phyloP scores from a whole-genome alignment of 2,113 vertebrate species.

The Festucalex cinctus region DNA sequence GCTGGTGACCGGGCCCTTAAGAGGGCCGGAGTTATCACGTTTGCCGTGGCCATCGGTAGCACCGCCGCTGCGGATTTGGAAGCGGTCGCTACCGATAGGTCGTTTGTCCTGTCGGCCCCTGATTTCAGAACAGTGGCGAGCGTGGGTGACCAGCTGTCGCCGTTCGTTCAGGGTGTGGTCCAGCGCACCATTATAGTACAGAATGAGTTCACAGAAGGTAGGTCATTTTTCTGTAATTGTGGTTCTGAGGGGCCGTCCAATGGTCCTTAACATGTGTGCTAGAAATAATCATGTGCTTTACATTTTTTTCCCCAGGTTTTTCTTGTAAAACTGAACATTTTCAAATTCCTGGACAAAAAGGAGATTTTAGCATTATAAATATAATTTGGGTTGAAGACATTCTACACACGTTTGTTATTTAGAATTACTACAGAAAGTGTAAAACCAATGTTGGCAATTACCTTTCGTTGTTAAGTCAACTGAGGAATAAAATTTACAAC shows the following conservation, averaged over 20 bases:
- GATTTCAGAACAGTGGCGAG: slow-evolving; percentile 79
- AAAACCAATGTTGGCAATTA: too few species aligned
- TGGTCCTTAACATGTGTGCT: neutral
- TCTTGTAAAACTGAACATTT: neutral
- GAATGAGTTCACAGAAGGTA: slow-evolving; percentile 91
- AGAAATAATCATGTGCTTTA: neutral
- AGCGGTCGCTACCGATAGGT: slow-evolving; percentile 82
- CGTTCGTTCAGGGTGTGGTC: slow-evolving; percentile 83
- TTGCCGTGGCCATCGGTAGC: slow-evolving; percentile 78
- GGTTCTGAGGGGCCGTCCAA: slow-evolving; percentile 1
- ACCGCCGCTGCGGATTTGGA: slow-evolving; percentile 81
- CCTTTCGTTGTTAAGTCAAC: neutral
- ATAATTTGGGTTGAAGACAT: neutral
- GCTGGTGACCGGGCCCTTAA: slow-evolving; percentile 83
- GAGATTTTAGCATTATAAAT: neutral
- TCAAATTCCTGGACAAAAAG: neutral
- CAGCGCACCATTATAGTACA: slow-evolving; percentile 85
- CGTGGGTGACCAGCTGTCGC: slow-evolving; percentile 79
- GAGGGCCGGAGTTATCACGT: slow-evolving; percentile 82
- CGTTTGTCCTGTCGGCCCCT: slow-evolving; percentile 81
- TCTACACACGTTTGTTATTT: neutral
- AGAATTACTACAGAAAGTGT: neutral
- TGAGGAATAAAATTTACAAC: neutral
- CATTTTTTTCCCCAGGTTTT: neutral
- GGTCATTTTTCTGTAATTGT: slow-evolving; percentile 71